phyloP scores from a whole-genome alignment of 2,113 vertebrate genomes.

The Chionomys nivalis region DNA sequence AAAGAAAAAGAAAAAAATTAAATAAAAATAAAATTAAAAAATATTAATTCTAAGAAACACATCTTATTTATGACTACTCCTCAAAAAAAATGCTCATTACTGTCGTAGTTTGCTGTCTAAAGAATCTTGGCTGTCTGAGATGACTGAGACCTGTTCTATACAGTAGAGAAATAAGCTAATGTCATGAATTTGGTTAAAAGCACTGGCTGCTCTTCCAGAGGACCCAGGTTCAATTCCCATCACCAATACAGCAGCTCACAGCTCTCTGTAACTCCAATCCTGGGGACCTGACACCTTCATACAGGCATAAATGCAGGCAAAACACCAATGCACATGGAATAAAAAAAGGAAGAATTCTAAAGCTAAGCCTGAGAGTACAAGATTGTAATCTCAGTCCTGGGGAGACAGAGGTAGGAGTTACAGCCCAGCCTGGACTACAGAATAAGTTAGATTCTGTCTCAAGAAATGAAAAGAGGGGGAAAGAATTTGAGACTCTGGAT shows the following conservation, averaged over 20 bases:
- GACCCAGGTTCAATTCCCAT: background rate
- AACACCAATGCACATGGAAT: background rate
- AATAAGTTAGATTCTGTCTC: background rate
- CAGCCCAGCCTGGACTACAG: background rate
- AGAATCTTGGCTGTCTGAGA: conserved; percentile 31
- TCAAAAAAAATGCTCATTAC: background rate
- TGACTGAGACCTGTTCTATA: conserved; percentile 43
- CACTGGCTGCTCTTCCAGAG: background rate
- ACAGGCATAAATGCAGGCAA: background rate
- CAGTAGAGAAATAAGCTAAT: conserved; percentile 62
- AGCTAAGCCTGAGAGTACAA: background rate
- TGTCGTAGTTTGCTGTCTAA: conserved; percentile 25
- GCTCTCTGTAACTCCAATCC: background rate
- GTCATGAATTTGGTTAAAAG: background rate
- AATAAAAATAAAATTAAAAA: background rate
- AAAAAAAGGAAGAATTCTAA: background rate
- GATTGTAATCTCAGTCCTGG: background rate
- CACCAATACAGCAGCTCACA: background rate
- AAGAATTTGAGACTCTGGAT: background rate
- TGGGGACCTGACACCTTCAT: background rate
- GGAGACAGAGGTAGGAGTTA: background rate
- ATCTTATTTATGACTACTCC: conserved; percentile 19
- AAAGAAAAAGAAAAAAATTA: background rate
- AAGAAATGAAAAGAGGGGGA: background rate
- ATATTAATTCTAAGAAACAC: conserved; percentile 20